These are phyloP conservation scores for Drosophila burlai DNA, from an alignment of 1,140 invertebrate species.

Conservation along the genomic window DNA sequence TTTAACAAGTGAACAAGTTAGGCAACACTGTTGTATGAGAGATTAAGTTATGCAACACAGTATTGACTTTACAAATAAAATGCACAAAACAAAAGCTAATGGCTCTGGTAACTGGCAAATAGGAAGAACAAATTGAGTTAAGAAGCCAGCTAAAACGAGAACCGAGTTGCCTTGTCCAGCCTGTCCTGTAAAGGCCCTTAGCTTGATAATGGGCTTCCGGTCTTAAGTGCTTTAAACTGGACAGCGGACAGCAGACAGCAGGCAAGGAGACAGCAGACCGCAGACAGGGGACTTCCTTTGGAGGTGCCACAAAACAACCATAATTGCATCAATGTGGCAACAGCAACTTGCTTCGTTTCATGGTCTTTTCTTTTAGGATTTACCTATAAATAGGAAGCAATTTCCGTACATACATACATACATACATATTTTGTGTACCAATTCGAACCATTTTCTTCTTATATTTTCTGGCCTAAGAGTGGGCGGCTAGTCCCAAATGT, in stretches of 20 bases:
- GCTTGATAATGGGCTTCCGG: constrained; percentile 10
- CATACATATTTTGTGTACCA: background rate
- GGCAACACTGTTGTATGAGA: background rate
- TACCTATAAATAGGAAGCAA: background rate
- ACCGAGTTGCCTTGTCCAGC: constrained; percentile 1
- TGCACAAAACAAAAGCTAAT: constrained; percentile 1
- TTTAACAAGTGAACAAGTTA: no score
- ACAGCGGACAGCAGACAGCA: constrained; percentile 1
- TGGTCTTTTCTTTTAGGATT: background rate
- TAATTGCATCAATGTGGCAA: constrained; percentile 34
- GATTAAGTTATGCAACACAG: background rate
- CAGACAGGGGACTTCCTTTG: background rate
- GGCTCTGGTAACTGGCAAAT: constrained; percentile 12
- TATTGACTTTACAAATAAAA: background rate
- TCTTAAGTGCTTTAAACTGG: constrained; percentile 22
- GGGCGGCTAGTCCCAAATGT: background rate
- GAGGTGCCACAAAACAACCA: constrained; percentile 30
- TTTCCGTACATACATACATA: background rate
- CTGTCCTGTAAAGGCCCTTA: constrained; percentile 4
- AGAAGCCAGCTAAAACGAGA: background rate
- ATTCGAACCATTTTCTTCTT: no score
- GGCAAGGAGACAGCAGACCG: background rate
- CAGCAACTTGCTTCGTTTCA: background rate
- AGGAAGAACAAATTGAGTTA: constrained; percentile 11
- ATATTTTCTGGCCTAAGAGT: background rate